Percentiles rank a stretch among this genome's conserved stretches.
Evolutionary conservation across 2,113 vertebrate genomes (phyloP).

Genomic region (Datnioides undecimradiatus): DNA sequence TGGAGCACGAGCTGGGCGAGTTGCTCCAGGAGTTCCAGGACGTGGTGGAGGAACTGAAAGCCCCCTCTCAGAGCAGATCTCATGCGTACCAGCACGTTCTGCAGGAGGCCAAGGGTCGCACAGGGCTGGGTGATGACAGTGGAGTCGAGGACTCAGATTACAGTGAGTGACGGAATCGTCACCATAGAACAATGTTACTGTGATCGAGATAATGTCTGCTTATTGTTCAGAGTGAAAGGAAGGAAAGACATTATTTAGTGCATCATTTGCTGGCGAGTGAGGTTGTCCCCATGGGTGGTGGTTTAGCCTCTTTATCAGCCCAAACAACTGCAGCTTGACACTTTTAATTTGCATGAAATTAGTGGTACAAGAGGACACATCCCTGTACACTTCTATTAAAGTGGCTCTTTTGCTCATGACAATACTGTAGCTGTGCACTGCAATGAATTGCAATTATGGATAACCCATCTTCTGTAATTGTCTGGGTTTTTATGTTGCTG

Average conservation of each 20-base stretch:
- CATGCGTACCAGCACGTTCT: conserved; percentile 68
- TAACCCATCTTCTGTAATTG: conserved; percentile 56
- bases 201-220: conserved; percentile 19
- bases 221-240: neutral
- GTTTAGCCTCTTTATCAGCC: conserved; percentile 57
- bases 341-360: conserved; percentile 69
- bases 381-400: conserved; percentile 43
- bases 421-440: conserved; percentile 31
- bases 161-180: conserved; percentile 64
- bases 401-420: conserved; percentile 45
- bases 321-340: conserved; percentile 59
- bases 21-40: conserved; percentile 85
- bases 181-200: neutral
- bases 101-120: conserved; percentile 71
- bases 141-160: conserved; percentile 83
- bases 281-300: conserved; percentile 22
- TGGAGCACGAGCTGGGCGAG: conserved; percentile 81
- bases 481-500: conserved; percentile 13
- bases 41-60: conserved; percentile 82
- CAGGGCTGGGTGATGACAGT: conserved; percentile 69
- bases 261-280: conserved; percentile 36
- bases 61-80: conserved; percentile 61
- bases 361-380: conserved; percentile 57
- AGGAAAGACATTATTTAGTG: conserved; percentile 22
- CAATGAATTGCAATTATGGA: conserved; percentile 62